Evolutionary conservation across 1,140 invertebrate genomes (phyloP).

Genomic region (Gryllus bimaculatus): DNA sequence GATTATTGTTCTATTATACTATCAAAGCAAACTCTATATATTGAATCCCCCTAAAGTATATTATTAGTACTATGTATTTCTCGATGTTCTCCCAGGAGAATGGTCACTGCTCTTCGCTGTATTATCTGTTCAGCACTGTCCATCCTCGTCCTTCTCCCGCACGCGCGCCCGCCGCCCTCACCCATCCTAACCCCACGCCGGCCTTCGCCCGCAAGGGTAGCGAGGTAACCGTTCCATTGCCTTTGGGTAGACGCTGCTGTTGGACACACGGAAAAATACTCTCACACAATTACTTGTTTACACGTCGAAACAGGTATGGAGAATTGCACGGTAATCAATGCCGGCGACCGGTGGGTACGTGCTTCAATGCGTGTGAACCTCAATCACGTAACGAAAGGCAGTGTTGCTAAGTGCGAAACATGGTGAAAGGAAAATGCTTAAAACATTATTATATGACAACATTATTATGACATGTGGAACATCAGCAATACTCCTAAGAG

Average conservation of each 20-base stretch:
- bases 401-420: too few relatives aligned
- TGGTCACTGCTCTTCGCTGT: not conserved
- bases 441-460: too few relatives aligned
- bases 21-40: not conserved
- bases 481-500: too few relatives aligned
- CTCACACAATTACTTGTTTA: not conserved
- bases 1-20: slow-evolving; percentile 1
- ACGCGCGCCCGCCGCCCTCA: not conserved
- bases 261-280: not conserved
- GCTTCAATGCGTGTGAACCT: too few relatives aligned
- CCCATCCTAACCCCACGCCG: not conserved
- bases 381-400: too few relatives aligned
- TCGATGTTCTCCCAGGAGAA: not conserved
- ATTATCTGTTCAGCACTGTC: not conserved
- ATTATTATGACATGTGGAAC: too few relatives aligned
- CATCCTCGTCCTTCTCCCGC: not conserved
- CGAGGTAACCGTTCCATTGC: too few relatives aligned
- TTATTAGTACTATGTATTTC: not conserved
- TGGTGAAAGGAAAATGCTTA: too few relatives aligned
- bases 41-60: not conserved
- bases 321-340: not conserved
- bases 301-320: not conserved
- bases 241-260: not conserved
- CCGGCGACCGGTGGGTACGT: too few relatives aligned
- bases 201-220: not conserved